These are phyloP conservation scores for Drosophila murphyi DNA, from an alignment of 1,140 invertebrate genomes.

Conservation along the genomic window DNA sequence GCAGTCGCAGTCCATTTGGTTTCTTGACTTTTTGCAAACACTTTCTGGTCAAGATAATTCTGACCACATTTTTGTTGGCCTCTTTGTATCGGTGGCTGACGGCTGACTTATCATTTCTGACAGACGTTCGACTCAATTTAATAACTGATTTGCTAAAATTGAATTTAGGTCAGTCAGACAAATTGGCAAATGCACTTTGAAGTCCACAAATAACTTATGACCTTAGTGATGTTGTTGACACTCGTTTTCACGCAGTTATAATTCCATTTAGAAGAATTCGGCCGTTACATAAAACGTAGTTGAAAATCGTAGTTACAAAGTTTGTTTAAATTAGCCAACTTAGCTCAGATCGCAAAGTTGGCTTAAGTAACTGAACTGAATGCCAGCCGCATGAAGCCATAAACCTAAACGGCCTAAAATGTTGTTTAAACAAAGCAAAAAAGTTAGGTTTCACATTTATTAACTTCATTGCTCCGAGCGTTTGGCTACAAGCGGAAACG, in stretches of 20 bases:
- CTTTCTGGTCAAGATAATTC: not conserved
- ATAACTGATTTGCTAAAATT: slow-evolving; percentile 61
- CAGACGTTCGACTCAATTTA: slow-evolving; percentile 57
- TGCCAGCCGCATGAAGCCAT: slow-evolving; percentile 2
- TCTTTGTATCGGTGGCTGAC: slow-evolving; percentile 27
- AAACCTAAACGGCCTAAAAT: slow-evolving; percentile 40
- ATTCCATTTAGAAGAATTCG: slow-evolving; percentile 45
- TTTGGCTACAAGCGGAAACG: slow-evolving; percentile 34
- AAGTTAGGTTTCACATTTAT: slow-evolving; percentile 44
- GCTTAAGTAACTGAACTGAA: slow-evolving; percentile 7
- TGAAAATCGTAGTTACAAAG: slow-evolving; percentile 21
- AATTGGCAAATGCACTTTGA: slow-evolving; percentile 26
- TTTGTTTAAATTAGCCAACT: slow-evolving; percentile 50
- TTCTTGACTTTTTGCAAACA: slow-evolving; percentile 7
- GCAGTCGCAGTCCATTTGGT: slow-evolving; percentile 23
- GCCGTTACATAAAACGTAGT: slow-evolving; percentile 33
- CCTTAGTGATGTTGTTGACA: slow-evolving; percentile 56
- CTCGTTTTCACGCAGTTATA: slow-evolving; percentile 46
- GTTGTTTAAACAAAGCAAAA: slow-evolving; percentile 48
- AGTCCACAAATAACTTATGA: not conserved
- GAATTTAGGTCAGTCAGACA: slow-evolving; percentile 46
- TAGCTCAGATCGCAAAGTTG: slow-evolving; percentile 34
- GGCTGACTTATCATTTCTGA: slow-evolving; percentile 50
- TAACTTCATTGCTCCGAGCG: slow-evolving; percentile 44
- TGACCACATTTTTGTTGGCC: not conserved